A percentile compares a stretch with the other conserved stretches of the same genome.
phyloP scores from a whole-genome alignment of 2,797 vertebrate genomes.

The Cynopterus sphinx region DNA sequence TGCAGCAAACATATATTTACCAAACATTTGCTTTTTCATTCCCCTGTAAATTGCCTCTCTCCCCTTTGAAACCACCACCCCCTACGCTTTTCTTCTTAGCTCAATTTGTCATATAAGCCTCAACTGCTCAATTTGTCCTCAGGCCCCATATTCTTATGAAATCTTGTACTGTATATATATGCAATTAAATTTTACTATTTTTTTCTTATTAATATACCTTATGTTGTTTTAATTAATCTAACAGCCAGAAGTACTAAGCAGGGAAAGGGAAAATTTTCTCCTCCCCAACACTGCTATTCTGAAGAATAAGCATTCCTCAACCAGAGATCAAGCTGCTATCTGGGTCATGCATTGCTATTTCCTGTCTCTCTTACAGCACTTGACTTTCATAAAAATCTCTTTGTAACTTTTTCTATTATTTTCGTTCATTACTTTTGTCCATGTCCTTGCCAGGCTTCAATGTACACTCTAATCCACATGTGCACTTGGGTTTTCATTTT shows the following conservation, averaged over 20 bases:
- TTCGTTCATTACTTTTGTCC: conserved; percentile 18
- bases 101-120: neutral
- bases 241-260: neutral
- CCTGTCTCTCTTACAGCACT: neutral
- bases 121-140: neutral
- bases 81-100: neutral
- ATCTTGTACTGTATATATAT: neutral
- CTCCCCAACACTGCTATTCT: neutral
- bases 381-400: neutral
- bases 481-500: conserved; percentile 67
- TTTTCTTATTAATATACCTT: neutral
- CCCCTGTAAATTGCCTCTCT: neutral
- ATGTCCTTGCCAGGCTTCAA: conserved; percentile 23
- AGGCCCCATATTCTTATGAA: neutral
- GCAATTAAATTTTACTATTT: neutral
- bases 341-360: neutral
- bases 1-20: neutral
- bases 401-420: conserved; percentile 23
- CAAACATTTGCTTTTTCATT: neutral
- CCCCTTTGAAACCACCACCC: neutral
- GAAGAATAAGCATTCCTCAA: neutral
- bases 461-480: conserved; percentile 25
- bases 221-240: neutral
- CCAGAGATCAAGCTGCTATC: neutral
- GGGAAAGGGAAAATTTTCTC: neutral